phyloP scores from a whole-genome alignment of 2,797 vertebrate genomes.

The Aeoliscus strigatus region DNA sequence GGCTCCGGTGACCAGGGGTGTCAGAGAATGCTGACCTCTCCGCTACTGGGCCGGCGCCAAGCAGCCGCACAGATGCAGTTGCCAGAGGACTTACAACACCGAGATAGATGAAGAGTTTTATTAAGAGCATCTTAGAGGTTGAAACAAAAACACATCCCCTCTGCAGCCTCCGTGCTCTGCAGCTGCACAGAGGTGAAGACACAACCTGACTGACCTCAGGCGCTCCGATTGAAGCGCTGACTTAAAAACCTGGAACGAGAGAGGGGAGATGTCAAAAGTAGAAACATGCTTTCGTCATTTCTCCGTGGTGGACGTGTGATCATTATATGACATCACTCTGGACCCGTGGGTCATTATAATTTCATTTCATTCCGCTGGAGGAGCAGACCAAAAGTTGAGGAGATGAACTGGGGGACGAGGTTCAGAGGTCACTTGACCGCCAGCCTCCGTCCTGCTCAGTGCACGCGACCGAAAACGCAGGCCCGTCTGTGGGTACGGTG shows the following conservation, averaged over 20 bases:
- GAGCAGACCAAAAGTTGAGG: constrained; percentile 15
- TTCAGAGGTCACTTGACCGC: constrained; percentile 11
- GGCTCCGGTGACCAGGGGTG: constrained; percentile 12
- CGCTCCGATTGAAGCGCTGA: too few species aligned
- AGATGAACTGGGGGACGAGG: neutral
- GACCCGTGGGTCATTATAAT: constrained; percentile 33
- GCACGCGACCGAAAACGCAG: constrained; percentile 4
- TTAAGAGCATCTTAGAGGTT: constrained; percentile 40
- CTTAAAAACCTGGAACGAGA: too few species aligned
- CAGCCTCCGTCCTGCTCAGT: constrained; percentile 9
- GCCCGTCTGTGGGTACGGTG: constrained; percentile 2
- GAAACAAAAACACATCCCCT: constrained; percentile 30
- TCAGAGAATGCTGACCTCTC: constrained; percentile 40
- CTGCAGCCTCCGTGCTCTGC: constrained; percentile 38
- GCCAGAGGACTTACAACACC: constrained; percentile 49
- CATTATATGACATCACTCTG: constrained; percentile 37
- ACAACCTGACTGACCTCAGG: constrained; percentile 40
- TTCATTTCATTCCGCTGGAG: constrained; percentile 32
- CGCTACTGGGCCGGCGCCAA: constrained; percentile 28
- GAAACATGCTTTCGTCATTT: constrained; percentile 23
- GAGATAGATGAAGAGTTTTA: constrained; percentile 55
- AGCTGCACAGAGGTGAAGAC: constrained; percentile 49
- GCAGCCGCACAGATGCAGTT: constrained; percentile 44
- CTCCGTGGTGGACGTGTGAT: constrained; percentile 22
- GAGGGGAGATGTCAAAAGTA: too few species aligned